Conservation (phyloP, 1,140 invertebrate genomes). For the Thaumetopoea pityocampa region DNA sequence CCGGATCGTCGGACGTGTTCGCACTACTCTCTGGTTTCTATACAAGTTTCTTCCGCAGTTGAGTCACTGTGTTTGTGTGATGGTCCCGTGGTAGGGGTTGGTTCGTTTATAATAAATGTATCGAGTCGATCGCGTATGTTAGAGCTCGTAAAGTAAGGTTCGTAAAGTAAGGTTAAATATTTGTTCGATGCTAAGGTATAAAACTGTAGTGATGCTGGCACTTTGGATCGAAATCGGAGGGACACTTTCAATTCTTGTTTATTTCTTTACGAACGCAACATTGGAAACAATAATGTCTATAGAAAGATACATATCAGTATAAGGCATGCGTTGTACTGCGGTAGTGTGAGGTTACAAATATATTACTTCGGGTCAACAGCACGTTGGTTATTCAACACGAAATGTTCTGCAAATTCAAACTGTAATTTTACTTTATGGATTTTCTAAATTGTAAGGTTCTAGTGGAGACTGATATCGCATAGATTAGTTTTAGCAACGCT, state of each 20-base stretch:
- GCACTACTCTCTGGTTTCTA: conserved; percentile 23
- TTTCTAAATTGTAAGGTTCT: conserved; percentile 74
- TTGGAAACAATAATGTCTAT: conserved; percentile 45
- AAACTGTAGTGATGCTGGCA: conserved; percentile 50
- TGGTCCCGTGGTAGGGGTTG: conserved; percentile 35
- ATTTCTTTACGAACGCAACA: conserved; percentile 54
- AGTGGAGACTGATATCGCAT: conserved; percentile 75
- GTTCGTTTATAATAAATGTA: conserved; percentile 37
- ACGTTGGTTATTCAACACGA: conserved; percentile 56
- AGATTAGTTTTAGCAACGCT: conserved; percentile 75
- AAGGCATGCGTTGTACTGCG: conserved; percentile 56
- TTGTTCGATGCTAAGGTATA: conserved; percentile 60
- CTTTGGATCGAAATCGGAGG: conserved; percentile 59
- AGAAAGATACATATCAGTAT: conserved; percentile 73
- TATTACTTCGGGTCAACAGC: conserved; percentile 44
- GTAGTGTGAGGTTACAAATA: conserved; percentile 44
- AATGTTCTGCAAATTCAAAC: conserved; percentile 70
- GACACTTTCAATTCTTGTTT: conserved; percentile 58
- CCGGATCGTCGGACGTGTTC: conserved; percentile 24
- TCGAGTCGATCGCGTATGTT: conserved; percentile 61
- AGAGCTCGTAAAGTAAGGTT: conserved; percentile 59
- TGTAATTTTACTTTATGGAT: conserved; percentile 73
- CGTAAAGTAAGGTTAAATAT: conserved; percentile 58
- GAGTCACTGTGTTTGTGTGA: conserved; percentile 3
- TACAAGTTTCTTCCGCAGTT: conserved; percentile 23